Evolutionary conservation across 2,113 vertebrate species (phyloP).

Genomic region (Tupaia chinensis): DNA sequence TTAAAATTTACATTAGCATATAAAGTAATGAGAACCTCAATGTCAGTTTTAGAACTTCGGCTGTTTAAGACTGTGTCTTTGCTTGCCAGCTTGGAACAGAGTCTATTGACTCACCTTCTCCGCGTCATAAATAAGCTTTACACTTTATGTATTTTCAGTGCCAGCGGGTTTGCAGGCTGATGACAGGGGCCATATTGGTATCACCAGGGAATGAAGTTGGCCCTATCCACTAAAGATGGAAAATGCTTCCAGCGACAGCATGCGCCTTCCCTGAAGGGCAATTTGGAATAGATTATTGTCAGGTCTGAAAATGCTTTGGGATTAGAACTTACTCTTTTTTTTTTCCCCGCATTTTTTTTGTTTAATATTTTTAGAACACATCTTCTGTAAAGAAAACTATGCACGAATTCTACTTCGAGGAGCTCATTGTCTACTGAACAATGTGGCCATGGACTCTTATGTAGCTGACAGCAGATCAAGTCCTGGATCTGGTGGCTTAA

Average conservation of each 20-base stretch:
- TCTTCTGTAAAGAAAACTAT: neutral
- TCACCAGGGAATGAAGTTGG: slow-evolving; percentile 44
- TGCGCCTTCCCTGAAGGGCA: neutral
- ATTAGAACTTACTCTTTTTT: neutral
- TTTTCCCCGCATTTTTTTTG: neutral
- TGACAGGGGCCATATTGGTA: slow-evolving; percentile 44
- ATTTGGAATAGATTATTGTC: neutral
- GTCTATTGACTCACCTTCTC: slow-evolving; percentile 77
- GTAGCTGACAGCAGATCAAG: too few relatives aligned
- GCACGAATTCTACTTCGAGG: neutral
- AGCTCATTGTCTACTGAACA: neutral
- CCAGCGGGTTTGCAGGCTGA: slow-evolving; percentile 59
- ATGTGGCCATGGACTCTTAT: neutral
- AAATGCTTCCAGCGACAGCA: slow-evolving; percentile 1
- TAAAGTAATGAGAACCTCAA: slow-evolving; percentile 76
- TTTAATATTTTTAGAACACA: neutral
- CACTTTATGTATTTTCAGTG: slow-evolving; percentile 30
- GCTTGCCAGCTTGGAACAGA: slow-evolving; percentile 75
- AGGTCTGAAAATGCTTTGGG: neutral
- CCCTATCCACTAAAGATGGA: neutral
- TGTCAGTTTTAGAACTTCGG: slow-evolving; percentile 43
- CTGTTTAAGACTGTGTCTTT: slow-evolving; percentile 28
- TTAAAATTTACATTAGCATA: slow-evolving; percentile 81
- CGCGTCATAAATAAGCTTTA: slow-evolving; percentile 62
- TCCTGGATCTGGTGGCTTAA: too few relatives aligned